These are phyloP conservation scores for Aleiodes leptofemur DNA, from an alignment of 2,888 invertebrate species.

Conservation along the genomic window DNA sequence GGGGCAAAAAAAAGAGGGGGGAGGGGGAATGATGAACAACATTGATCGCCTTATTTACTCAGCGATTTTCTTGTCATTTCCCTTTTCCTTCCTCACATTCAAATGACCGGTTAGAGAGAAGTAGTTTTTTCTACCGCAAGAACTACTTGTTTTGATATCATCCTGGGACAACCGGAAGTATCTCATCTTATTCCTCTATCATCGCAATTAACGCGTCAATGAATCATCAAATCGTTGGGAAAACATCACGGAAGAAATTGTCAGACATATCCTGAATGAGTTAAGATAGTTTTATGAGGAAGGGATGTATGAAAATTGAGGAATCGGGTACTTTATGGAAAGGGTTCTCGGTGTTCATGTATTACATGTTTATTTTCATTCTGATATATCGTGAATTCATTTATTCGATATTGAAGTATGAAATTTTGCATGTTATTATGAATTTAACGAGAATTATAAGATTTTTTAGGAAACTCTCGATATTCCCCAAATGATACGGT, in stretches of 20 bases:
- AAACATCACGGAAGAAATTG: neutral
- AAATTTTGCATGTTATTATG: no score
- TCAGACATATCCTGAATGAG: constrained; percentile 45
- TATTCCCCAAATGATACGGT: no score
- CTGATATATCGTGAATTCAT: no score
- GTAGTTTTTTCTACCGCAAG: neutral
- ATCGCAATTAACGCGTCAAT: constrained; percentile 49
- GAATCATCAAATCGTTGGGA: constrained; percentile 46
- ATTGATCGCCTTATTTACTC: neutral
- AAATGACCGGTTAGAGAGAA: neutral
- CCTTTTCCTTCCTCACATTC: constrained; percentile 1
- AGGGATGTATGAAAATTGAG: no score
- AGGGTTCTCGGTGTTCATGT: no score
- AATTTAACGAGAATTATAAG: no score
- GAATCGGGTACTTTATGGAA: no score
- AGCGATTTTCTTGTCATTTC: constrained; percentile 20
- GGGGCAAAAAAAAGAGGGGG: no score
- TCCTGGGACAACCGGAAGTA: constrained; percentile 50
- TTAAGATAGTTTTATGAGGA: neutral
- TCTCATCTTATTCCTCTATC: constrained; percentile 48
- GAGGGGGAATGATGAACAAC: neutral
- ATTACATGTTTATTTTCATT: no score
- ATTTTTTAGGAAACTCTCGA: no score
- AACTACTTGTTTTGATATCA: constrained; percentile 15
- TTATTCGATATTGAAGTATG: no score